phyloP scores from a whole-genome alignment of 2,113 vertebrate species.

The Esox niger region DNA sequence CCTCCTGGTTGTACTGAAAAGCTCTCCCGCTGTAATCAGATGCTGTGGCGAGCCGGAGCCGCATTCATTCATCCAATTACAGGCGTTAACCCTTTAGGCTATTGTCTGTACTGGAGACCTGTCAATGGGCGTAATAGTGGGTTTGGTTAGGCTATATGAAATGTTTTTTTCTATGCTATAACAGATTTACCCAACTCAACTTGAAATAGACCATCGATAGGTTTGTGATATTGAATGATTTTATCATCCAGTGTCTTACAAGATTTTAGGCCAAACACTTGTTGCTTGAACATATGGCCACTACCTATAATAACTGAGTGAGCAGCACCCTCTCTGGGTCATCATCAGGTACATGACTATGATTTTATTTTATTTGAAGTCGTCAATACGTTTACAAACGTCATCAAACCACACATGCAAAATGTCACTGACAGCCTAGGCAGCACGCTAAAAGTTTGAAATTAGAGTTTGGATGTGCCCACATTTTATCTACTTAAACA shows the following conservation, averaged over 20 bases:
- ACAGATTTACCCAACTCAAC: neutral
- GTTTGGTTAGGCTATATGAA: neutral
- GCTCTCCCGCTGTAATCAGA: conserved; percentile 59
- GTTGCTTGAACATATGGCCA: neutral
- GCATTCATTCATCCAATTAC: conserved; percentile 76
- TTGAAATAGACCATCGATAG: neutral
- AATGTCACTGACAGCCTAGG: too few species aligned
- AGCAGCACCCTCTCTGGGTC: neutral
- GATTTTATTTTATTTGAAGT: neutral
- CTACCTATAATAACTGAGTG: neutral
- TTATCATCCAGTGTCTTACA: too few species aligned
- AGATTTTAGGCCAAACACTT: too few species aligned
- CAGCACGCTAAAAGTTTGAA: neutral
- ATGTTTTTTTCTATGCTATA: neutral
- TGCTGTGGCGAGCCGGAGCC: conserved; percentile 53
- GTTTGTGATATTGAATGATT: neutral
- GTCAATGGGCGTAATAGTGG: neutral
- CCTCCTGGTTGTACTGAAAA: conserved; percentile 10
- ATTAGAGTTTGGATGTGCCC: neutral
- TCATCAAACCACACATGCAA: neutral
- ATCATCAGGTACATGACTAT: neutral
- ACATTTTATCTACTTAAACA: too few species aligned
- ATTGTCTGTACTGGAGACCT: conserved; percentile 17
- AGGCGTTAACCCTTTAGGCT: conserved; percentile 66
- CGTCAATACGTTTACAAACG: neutral